Base-by-base conservation (phyloP, 2,888 invertebrate species). In the Apamea crenata region DNA sequence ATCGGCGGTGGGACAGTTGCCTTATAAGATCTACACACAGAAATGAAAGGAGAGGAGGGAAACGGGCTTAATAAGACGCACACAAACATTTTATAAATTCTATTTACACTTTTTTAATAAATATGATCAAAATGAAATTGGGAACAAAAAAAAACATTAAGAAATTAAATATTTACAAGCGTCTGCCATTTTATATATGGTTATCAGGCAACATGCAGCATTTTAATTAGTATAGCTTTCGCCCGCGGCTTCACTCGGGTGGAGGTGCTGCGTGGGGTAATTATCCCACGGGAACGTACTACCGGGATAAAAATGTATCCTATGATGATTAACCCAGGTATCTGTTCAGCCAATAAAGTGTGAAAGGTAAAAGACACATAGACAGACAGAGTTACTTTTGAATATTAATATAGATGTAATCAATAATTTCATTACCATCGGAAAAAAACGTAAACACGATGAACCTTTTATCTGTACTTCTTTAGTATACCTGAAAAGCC, bases 401-500 rank as follows among this genome's bases (percentile, higher is more conserved):
- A 25, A 70, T 25, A 10, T 69, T 53, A 10, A 32, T 25, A 68
- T 40, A 21, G 68, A 68, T 47, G 16, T 21, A 40, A 77, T 25
- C 12, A 18, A 44, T 32, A 53, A 16, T n/a, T n/a, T n/a, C n/a
- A n/a, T n/a, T n/a, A n/a, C n/a, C n/a, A n/a, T n/a, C 50, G 4
- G 25, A 18, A 44, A 74, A 47, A 10, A 36, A 32, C 18, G 36
- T n/a, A 66, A 63, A 25, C 56, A 66, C 29, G 25, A 36, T 36
- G 8, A 63, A 53, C 63, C 6, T 25, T 65, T 14, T 72, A 61
- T 32, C 1, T 3, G n/a, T 56, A 63, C 21, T 61, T 83, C 16
- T 21, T 50, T 61, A 80, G 14, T 0, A 71, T n/a, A 21, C 32
- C 53, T 12, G 77, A 77, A 5, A 75, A 25, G 14, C 61, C 59